Conservation (phyloP, 2,797 vertebrate genomes). For the Acanthurus tractus region DNA sequence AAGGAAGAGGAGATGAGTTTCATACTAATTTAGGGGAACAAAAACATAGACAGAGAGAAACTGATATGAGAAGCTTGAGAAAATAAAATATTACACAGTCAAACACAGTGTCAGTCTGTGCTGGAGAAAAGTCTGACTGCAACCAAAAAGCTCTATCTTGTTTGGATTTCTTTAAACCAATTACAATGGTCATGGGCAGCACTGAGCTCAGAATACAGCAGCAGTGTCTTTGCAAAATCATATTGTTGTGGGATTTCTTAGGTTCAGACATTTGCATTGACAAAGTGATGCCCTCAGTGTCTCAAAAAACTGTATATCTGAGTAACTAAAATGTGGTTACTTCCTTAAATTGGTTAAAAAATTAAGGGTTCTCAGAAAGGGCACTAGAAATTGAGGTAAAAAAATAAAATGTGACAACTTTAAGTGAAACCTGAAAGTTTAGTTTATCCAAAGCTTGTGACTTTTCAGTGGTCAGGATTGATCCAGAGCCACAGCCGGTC, state of each 20-base stretch:
- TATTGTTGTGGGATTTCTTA: too few species aligned
- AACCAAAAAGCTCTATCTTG: too few species aligned
- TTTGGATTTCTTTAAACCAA: too few species aligned
- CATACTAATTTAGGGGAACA: background rate
- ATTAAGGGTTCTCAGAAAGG: background rate
- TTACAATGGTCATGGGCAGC: too few species aligned
- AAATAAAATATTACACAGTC: background rate
- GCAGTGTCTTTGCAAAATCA: too few species aligned
- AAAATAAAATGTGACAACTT: conserved; percentile 26
- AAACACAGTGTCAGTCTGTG: too few species aligned
- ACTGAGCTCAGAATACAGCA: too few species aligned
- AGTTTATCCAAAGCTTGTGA: conserved; percentile 48
- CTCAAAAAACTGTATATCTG: too few species aligned
- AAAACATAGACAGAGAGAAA: conserved; percentile 9
- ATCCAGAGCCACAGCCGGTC: conserved; percentile 49
- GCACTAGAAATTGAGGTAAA: background rate
- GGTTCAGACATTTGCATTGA: too few species aligned
- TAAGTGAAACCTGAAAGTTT: conserved; percentile 33
- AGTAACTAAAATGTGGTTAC: background rate
- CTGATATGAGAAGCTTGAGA: background rate
- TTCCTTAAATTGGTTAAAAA: background rate
- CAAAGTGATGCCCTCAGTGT: too few species aligned
- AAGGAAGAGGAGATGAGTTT: conserved; percentile 11
- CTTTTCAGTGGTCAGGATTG: conserved; percentile 53
- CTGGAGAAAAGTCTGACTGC: too few species aligned